Percentiles rank a stretch among this genome's conserved stretches.
Evolutionary conservation across 2,888 invertebrate genomes (phyloP).

Genomic region (Diaprepes abbreviatus): DNA sequence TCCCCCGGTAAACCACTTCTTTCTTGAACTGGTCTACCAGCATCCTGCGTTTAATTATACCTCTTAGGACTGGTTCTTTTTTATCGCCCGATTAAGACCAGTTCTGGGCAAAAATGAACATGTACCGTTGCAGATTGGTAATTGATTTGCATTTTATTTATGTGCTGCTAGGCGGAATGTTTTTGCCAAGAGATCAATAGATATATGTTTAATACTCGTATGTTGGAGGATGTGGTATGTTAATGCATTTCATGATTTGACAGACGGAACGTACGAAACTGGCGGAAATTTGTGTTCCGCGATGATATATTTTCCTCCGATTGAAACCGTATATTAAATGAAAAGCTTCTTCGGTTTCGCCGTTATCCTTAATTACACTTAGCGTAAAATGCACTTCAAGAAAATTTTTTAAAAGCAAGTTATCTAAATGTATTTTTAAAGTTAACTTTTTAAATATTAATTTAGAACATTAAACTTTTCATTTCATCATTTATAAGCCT

Average conservation of each 20-base stretch:
- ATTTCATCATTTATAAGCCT: too few relatives aligned
- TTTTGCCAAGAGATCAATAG: background rate
- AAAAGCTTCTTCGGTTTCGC: too few relatives aligned
- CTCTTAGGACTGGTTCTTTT: constrained; percentile 39
- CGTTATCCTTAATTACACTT: too few relatives aligned
- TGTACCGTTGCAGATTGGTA: constrained; percentile 42
- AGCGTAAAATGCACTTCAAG: too few relatives aligned
- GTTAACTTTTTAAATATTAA: too few relatives aligned
- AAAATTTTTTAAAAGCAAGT: too few relatives aligned
- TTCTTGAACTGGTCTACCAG: constrained; percentile 32
- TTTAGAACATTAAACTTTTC: too few relatives aligned
- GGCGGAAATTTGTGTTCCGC: too few relatives aligned
- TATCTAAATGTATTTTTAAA: too few relatives aligned
- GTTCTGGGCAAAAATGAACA: constrained; percentile 39
- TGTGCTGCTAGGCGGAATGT: constrained; percentile 8
- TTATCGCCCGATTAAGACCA: constrained; percentile 41
- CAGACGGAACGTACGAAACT: too few relatives aligned
- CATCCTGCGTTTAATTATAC: constrained; percentile 44
- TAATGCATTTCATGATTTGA: background rate
- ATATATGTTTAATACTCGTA: constrained; percentile 4
- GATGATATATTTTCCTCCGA: too few relatives aligned
- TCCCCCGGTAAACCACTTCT: constrained; percentile 8
- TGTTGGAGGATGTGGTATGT: background rate
- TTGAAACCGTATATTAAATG: too few relatives aligned
- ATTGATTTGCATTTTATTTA: constrained; percentile 38